phyloP scores from a whole-genome alignment of 2,113 vertebrate species.

The pig (Sus scrofa) region T2T-Sscrofa CM000822.6:15042501-15043000 shows the following conservation, averaged over 20 bases:
- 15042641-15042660: too few relatives aligned
- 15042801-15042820: too few relatives aligned
- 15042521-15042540: conserved; percentile 80
- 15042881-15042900: conserved; percentile 78
- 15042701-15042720: too few relatives aligned
- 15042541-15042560: conserved; percentile 76
- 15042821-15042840: too few relatives aligned
- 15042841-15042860: too few relatives aligned
- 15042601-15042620: conserved; percentile 59
- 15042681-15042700: too few relatives aligned
- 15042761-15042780: too few relatives aligned
- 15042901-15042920: conserved; percentile 77
- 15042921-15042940: conserved; percentile 65
- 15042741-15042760: too few relatives aligned
- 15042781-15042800: too few relatives aligned
- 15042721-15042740: too few relatives aligned
- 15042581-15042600: conserved; percentile 60
- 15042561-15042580: conserved; percentile 82
- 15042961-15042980: neutral
- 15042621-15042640: conserved; percentile 60
- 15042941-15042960: neutral
- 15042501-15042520: conserved; percentile 52
- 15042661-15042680: too few relatives aligned
- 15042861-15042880: neutral
- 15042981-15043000: conserved; percentile 38